Evolutionary conservation across 1,140 invertebrate species (phyloP).

Genomic region (Helicorthomorpha holstii): DNA sequence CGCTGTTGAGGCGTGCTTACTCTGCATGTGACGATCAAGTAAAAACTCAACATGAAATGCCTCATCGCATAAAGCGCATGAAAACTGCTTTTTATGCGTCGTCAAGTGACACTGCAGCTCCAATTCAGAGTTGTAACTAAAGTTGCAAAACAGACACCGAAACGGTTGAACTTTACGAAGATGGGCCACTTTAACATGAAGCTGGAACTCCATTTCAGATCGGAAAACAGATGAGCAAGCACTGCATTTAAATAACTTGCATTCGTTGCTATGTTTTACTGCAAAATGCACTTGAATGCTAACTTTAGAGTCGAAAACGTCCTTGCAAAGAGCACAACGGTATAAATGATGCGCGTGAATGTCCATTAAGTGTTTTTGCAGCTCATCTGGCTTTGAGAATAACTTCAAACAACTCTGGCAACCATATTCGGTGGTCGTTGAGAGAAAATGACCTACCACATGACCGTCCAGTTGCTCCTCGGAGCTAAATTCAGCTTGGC

Average conservation of each 20-base stretch:
- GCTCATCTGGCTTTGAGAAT: slow-evolving; percentile 63
- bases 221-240: slow-evolving; percentile 51
- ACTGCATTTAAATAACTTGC: slow-evolving; percentile 62
- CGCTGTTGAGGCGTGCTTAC: slow-evolving; percentile 41
- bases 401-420: slow-evolving; percentile 67
- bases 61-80: slow-evolving; percentile 59
- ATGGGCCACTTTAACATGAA: slow-evolving; percentile 30
- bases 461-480: slow-evolving; percentile 58
- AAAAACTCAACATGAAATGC: slow-evolving; percentile 74
- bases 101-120: slow-evolving; percentile 57
- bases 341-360: slow-evolving; percentile 75
- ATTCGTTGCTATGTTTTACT: slow-evolving; percentile 71
- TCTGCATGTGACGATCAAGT: slow-evolving; percentile 65
- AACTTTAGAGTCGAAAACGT: slow-evolving; percentile 68
- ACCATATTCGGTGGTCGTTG: slow-evolving; percentile 56
- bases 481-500: slow-evolving; percentile 23
- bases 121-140: slow-evolving; percentile 46
- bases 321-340: slow-evolving; percentile 70
- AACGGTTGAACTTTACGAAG: slow-evolving; percentile 24
- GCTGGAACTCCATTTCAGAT: slow-evolving; percentile 53
- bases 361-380: slow-evolving; percentile 44
- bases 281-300: slow-evolving; percentile 63
- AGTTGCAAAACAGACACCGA: slow-evolving; percentile 55
- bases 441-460: slow-evolving; percentile 53
- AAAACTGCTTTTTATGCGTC: slow-evolving; percentile 54